A percentile compares a stretch with the other conserved stretches of the same genome.
Conservation (phyloP, 2,888 invertebrate genomes). For the Serripes groenlandicus region DNA sequence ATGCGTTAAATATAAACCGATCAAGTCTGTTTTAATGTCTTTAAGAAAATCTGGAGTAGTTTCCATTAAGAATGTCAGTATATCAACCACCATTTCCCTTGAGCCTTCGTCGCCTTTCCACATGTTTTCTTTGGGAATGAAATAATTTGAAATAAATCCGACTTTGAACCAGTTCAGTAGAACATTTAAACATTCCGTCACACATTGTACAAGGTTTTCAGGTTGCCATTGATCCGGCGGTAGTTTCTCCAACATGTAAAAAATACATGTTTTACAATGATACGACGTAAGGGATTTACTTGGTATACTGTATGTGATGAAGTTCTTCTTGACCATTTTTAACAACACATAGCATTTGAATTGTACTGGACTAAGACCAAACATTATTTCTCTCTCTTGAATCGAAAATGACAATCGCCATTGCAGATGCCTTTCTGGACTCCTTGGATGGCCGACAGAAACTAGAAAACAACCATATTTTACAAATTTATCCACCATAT, state of each 20-base stretch:
- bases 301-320: slow-evolving; percentile 10
- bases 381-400: slow-evolving; percentile 36
- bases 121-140: slow-evolving; percentile 41
- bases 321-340: slow-evolving; percentile 31
- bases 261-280: slow-evolving; percentile 44
- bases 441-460: slow-evolving; percentile 19
- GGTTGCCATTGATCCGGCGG: slow-evolving; percentile 6
- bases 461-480: slow-evolving; percentile 41
- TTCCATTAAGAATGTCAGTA: not conserved
- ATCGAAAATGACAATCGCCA: slow-evolving; percentile 42
- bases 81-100: not conserved
- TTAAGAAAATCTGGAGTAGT: slow-evolving; percentile 3
- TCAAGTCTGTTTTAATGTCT: slow-evolving; percentile 3
- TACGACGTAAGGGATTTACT: slow-evolving; percentile 38
- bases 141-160: slow-evolving; percentile 37
- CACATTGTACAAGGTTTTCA: slow-evolving; percentile 10
- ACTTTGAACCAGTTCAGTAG: slow-evolving; percentile 1
- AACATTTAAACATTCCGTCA: slow-evolving; percentile 12
- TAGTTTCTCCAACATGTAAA: slow-evolving; percentile 23
- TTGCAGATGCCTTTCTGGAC: slow-evolving; percentile 19
- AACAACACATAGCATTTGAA: slow-evolving; percentile 33
- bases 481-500: slow-evolving; percentile 9
- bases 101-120: slow-evolving; percentile 7
- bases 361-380: slow-evolving; percentile 23
- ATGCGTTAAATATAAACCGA: not conserved